phyloP scores from a whole-genome alignment of 2,888 invertebrate genomes.

The Drosophila fulvimacula region DNA sequence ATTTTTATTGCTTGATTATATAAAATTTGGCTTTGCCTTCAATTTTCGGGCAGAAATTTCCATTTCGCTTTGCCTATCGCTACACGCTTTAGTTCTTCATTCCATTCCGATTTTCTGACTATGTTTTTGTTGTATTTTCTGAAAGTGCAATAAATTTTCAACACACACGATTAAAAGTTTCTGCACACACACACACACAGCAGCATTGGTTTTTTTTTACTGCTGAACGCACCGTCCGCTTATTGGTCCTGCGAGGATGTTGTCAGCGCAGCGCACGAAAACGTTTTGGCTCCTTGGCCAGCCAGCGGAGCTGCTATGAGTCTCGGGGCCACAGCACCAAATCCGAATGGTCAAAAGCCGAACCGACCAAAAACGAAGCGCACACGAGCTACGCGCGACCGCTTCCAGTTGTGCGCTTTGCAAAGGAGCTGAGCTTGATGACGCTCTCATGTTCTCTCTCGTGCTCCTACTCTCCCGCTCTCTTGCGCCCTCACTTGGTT shows the following conservation, averaged over 20 bases:
- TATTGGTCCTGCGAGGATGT: slow-evolving; percentile 74
- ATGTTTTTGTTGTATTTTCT: slow-evolving; percentile 40
- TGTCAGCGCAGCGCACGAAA: slow-evolving; percentile 80
- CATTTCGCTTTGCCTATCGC: slow-evolving; percentile 17
- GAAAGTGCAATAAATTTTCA: slow-evolving; percentile 74
- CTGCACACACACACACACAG: slow-evolving; percentile 66
- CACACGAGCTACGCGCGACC: slow-evolving; percentile 29
- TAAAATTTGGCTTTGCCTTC: slow-evolving; percentile 71
- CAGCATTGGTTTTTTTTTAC: slow-evolving; percentile 20
- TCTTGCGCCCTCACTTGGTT: not conserved
- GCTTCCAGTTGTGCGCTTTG: slow-evolving; percentile 39
- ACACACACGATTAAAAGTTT: slow-evolving; percentile 65
- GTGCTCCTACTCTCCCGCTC: not conserved
- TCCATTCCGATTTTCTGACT: slow-evolving; percentile 11
- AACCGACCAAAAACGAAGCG: slow-evolving; percentile 19
- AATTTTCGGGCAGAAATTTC: slow-evolving; percentile 35
- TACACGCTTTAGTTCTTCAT: slow-evolving; percentile 11
- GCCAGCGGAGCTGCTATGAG: slow-evolving; percentile 37
- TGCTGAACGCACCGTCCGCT: slow-evolving; percentile 72
- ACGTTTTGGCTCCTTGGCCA: slow-evolving; percentile 67
- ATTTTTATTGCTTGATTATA: slow-evolving; percentile 81
- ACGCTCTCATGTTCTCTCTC: not conserved
- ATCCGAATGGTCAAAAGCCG: slow-evolving; percentile 17
- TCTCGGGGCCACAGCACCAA: slow-evolving; percentile 47
- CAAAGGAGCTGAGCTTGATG: slow-evolving; percentile 32